Conservation (phyloP, 2,113 vertebrate species). For the Regulus satrapa region DNA sequence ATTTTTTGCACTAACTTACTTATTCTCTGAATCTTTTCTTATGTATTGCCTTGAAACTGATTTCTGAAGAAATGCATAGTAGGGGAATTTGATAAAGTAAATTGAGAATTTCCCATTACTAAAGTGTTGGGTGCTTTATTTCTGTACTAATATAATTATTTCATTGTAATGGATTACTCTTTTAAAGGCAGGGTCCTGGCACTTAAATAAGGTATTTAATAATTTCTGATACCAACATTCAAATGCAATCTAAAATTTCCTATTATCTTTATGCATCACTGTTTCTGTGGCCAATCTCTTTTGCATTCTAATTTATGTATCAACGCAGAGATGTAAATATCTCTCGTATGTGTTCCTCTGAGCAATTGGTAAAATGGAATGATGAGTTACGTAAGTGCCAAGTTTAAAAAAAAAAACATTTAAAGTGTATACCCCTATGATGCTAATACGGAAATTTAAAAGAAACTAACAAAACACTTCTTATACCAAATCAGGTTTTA, state of each 20-base stretch:
- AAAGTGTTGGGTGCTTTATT: background rate
- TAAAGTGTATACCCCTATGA: background rate
- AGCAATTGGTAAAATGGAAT: background rate
- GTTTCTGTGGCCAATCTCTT: background rate
- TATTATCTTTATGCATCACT: background rate
- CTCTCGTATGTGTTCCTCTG: background rate
- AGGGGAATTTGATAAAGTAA: conserved; percentile 23
- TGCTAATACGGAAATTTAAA: background rate
- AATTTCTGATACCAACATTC: background rate
- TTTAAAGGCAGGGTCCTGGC: background rate
- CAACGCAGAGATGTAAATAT: background rate
- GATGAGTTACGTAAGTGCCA: background rate
- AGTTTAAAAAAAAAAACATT: background rate
- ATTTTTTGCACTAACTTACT: background rate
- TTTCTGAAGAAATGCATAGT: background rate
- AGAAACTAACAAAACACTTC: background rate
- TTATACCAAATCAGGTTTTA: background rate
- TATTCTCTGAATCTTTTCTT: background rate
- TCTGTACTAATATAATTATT: background rate
- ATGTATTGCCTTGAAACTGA: background rate
- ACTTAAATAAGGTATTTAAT: background rate
- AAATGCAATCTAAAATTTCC: background rate
- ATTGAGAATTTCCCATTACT: background rate
- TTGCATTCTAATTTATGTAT: background rate
- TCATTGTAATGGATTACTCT: background rate